Evolutionary conservation across 2,113 vertebrate species (phyloP).

Genomic region (Pimephales promelas): DNA sequence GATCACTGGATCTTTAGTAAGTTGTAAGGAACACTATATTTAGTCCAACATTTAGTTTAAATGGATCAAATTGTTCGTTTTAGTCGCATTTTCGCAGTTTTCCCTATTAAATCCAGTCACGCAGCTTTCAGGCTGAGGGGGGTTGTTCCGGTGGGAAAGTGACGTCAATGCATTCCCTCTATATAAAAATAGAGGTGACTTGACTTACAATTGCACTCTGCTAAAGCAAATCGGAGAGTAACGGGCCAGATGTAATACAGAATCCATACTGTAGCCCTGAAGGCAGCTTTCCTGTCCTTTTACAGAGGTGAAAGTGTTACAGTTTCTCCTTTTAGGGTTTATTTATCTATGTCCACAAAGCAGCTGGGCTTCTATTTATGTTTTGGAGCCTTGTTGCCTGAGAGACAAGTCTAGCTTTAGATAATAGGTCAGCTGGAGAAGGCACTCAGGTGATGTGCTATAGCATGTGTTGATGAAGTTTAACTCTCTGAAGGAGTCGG

Average conservation of each 20-base stretch:
- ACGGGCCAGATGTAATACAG: background rate
- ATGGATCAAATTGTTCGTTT: too few species aligned
- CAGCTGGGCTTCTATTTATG: constrained; percentile 39
- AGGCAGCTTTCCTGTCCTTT: constrained; percentile 24
- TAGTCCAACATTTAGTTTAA: too few species aligned
- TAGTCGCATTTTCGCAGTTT: too few species aligned
- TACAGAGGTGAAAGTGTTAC: constrained; percentile 32
- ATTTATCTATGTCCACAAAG: constrained; percentile 16
- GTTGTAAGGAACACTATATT: too few species aligned
- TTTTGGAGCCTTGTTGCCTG: constrained; percentile 23
- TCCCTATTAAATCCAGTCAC: too few species aligned
- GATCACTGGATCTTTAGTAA: too few species aligned
- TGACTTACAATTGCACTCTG: background rate
- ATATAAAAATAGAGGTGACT: too few species aligned
- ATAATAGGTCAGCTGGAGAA: constrained; percentile 31
- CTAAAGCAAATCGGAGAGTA: background rate
- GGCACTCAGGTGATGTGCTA: constrained; percentile 30
- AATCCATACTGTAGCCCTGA: background rate
- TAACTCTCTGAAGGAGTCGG: background rate
- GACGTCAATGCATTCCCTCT: too few species aligned
- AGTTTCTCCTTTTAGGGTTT: constrained; percentile 11
- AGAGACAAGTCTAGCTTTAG: constrained; percentile 23
- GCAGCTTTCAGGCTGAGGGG: too few species aligned
- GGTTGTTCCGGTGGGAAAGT: too few species aligned
- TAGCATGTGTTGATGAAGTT: background rate